Conservation (phyloP, 2,888 invertebrate species). For the Coecobrya sp. region DNA sequence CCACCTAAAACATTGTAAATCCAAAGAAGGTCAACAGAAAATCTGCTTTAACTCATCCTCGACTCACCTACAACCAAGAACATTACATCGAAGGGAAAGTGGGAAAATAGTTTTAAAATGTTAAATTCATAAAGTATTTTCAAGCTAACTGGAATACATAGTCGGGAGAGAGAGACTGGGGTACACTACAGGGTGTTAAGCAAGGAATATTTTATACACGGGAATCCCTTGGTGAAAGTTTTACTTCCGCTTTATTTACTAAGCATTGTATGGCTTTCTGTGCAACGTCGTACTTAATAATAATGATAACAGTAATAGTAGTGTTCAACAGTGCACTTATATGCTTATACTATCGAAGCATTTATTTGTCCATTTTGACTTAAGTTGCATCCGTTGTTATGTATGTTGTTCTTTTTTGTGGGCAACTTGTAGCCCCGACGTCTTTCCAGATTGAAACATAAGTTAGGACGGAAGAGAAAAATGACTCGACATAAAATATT, state of each 20-base stretch:
- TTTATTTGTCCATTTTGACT: slow-evolving; percentile 50
- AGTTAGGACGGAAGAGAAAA: slow-evolving; percentile 39
- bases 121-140: slow-evolving; percentile 20
- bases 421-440: slow-evolving; percentile 41
- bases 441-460: slow-evolving; percentile 50
- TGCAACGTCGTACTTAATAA: not conserved
- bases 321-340: not conserved
- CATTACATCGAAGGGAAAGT: not conserved
- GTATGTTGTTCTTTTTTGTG: slow-evolving; percentile 38
- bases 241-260: slow-evolving; percentile 25
- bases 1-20: slow-evolving; percentile 24
- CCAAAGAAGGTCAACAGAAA: slow-evolving; percentile 46
- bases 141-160: slow-evolving; percentile 26
- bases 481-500: slow-evolving; percentile 52
- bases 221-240: slow-evolving; percentile 45
- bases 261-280: not conserved
- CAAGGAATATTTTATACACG: not conserved
- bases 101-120: slow-evolving; percentile 4
- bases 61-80: slow-evolving; percentile 2
- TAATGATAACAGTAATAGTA: not conserved
- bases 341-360: not conserved
- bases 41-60: slow-evolving; percentile 10
- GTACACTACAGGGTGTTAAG: not conserved
- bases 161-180: not conserved
- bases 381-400: slow-evolving; percentile 46